Conservation (phyloP, 2,797 vertebrate genomes). For the Dipus sagitta region DNA sequence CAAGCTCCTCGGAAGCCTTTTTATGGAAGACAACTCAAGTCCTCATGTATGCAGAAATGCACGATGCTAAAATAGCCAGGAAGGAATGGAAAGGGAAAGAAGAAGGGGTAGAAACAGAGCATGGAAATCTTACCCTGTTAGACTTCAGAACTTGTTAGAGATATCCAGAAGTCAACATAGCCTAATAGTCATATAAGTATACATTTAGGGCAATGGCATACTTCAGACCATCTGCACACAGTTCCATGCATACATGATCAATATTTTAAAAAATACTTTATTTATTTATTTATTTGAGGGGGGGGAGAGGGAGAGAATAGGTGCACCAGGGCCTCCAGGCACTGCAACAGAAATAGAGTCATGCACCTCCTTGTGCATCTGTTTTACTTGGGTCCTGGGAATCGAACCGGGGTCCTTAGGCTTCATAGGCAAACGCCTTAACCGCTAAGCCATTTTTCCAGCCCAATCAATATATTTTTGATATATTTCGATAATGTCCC, state of each 20-base stretch:
- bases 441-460: too few relatives aligned
- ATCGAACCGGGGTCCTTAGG: too few relatives aligned
- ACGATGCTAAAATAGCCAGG: background rate
- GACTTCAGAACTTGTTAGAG: background rate
- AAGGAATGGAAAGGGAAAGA: background rate
- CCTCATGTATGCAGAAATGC: background rate
- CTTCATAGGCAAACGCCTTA: too few relatives aligned
- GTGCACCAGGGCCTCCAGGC: too few relatives aligned
- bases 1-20: background rate
- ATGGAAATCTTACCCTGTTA: background rate
- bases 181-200: background rate
- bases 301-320: too few relatives aligned
- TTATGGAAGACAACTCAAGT: background rate
- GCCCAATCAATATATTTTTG: too few relatives aligned
- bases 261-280: too few relatives aligned
- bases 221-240: background rate
- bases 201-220: background rate
- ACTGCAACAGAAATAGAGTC: too few relatives aligned
- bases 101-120: background rate
- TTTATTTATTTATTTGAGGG: too few relatives aligned
- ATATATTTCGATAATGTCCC: constrained; percentile 38
- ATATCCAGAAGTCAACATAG: background rate
- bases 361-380: too few relatives aligned
- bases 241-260: background rate
- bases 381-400: too few relatives aligned